A percentile compares a stretch with the other conserved stretches of the same genome.
These are phyloP conservation scores for Psilopogon haemacephalus DNA, from an alignment of 2,113 vertebrate species.

Conservation along the genomic window DNA sequence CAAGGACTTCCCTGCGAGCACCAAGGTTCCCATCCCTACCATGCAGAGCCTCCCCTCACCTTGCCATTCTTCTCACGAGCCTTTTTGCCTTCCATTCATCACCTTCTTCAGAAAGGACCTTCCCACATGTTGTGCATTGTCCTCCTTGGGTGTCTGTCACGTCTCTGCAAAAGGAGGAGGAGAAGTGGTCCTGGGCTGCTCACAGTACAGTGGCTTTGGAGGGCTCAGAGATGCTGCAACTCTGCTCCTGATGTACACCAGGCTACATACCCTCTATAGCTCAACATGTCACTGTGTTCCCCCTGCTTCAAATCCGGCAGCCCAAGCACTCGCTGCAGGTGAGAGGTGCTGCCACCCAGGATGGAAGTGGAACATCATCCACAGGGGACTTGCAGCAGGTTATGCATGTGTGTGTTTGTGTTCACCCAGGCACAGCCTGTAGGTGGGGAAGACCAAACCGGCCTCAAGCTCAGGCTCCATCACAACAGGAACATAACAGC, in stretches of 20 bases:
- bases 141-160: rapidly evolving
- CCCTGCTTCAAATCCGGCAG: background rate
- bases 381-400: rapidly evolving
- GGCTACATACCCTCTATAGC: rapidly evolving
- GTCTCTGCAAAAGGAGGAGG: conserved; percentile 1
- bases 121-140: rapidly evolving
- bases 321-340: background rate
- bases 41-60: background rate
- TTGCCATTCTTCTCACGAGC: conserved; percentile 10
- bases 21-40: background rate
- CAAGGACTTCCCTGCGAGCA: background rate
- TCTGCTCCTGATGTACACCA: rapidly evolving
- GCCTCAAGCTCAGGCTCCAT: background rate
- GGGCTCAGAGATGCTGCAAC: background rate
- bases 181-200: background rate
- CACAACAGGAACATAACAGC: background rate
- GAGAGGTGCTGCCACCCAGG: background rate
- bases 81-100: conserved; percentile 39
- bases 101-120: background rate
- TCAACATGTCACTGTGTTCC: background rate
- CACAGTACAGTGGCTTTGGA: background rate
- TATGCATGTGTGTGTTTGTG: rapidly evolving
- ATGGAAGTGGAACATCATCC: background rate
- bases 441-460: background rate
- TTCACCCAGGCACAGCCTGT: background rate